Evolutionary conservation across 2,888 invertebrate genomes (phyloP).

Genomic region (Latheticus oryzae): DNA sequence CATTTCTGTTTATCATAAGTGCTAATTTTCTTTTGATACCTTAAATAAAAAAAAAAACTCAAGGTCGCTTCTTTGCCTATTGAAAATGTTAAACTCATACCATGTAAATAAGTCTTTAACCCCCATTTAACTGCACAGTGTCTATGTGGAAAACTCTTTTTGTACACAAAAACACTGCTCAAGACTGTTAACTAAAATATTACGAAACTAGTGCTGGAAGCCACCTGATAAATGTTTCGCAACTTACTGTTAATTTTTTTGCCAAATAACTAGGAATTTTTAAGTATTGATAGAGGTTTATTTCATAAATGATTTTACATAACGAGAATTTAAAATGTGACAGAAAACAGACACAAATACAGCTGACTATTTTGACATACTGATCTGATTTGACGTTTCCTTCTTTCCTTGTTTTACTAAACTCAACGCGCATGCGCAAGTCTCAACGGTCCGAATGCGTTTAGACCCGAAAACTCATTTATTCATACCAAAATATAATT

Average conservation of each 20-base stretch:
- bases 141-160: conserved; percentile 1
- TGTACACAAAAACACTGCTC: background rate
- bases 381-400: conserved; percentile 7
- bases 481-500: too few relatives aligned
- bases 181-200: conserved; percentile 11
- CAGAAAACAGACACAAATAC: conserved; percentile 20
- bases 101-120: conserved; percentile 58
- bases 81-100: conserved; percentile 47
- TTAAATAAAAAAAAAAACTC: conserved; percentile 58
- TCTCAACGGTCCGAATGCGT: too few relatives aligned
- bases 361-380: conserved; percentile 23
- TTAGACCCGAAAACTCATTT: too few relatives aligned
- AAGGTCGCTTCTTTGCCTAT: background rate
- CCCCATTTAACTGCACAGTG: conserved; percentile 53
- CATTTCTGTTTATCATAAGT: conserved; percentile 97
- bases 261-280: conserved; percentile 6
- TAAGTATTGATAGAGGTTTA: conserved; percentile 1
- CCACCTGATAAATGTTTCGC: conserved; percentile 1
- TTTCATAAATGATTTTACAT: conserved; percentile 21
- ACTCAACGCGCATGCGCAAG: too few relatives aligned
- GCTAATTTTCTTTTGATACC: conserved; percentile 97
- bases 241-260: conserved; percentile 17
- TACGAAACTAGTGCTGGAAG: conserved; percentile 10
- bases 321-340: conserved; percentile 22
- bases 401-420: background rate